Conservation (phyloP, 2,888 invertebrate genomes). For the Oegoconia quadripuncta region DNA sequence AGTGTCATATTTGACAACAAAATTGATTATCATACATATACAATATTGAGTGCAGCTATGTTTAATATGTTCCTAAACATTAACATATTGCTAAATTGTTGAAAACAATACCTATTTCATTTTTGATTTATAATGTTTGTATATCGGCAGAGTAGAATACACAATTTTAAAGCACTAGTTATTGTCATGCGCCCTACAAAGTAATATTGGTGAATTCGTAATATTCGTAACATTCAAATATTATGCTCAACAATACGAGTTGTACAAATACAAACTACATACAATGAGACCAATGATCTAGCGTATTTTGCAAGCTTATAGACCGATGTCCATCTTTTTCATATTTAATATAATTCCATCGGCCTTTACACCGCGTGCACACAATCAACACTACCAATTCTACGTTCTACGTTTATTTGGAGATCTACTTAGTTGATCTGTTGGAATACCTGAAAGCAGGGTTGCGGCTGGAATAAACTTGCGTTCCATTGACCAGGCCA, state of each 20-base stretch:
- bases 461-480: conserved; percentile 67
- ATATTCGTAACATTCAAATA: conserved; percentile 10
- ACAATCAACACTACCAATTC: conserved; percentile 42
- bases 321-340: conserved; percentile 10
- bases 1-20: conserved; percentile 6
- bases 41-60: conserved; percentile 36
- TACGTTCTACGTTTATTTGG: conserved; percentile 46
- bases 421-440: conserved; percentile 73
- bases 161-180: conserved; percentile 64
- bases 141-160: conserved; percentile 33
- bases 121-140: neutral
- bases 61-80: conserved; percentile 24
- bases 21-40: conserved; percentile 17
- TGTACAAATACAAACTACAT: conserved; percentile 42
- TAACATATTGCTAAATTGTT: conserved; percentile 21
- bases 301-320: conserved; percentile 29
- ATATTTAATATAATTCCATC: neutral
- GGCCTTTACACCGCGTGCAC: conserved; percentile 33
- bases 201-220: conserved; percentile 28
- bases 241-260: conserved; percentile 30
- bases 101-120: conserved; percentile 7
- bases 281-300: conserved; percentile 52
- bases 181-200: conserved; percentile 73
- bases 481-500: conserved; percentile 69
- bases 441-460: conserved; percentile 79